Evolutionary conservation across 2,888 invertebrate genomes (phyloP), one percentile per base, ranked within the genome.

Genomic region (Drosophila mayaguana): DNA sequence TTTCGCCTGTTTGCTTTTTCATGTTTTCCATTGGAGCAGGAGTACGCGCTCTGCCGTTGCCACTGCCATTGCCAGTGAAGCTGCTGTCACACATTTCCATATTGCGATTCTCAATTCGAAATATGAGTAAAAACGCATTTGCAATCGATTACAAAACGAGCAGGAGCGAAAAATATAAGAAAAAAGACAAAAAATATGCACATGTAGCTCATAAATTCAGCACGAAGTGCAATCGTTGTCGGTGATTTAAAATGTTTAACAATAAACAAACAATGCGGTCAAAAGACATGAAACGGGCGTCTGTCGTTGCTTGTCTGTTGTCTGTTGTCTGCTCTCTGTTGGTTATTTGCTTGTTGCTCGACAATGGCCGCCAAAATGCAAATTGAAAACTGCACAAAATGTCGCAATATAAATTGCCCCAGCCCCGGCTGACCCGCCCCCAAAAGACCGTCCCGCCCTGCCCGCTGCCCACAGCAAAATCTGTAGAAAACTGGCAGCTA

Each of bases 241-340:
- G 61, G 72, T 75, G 86, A 87, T 89, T 89, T 84, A 82, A 89
- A 80, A 82, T 83, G 75, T 82, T 70, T 79, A 87, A 89, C 82
- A 84, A 87, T 84, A 89, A 89, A 89, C 83, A 75, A 79, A 88
- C 75, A 81, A 78, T 81, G 81, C 87, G 86, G 86, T 86, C 81
- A 83, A 83, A 87, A 77, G 83, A 85, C 88, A 83, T 73, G 85
- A 87, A 87, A 87, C 62, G 66, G 82, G 84, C 76, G 79, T 77
- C 48, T 28, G 18, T 43, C 22, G 42, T 45, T 22, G 42, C 11
- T 28, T n/a, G n/a, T 75, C 62, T 20, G 25, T 22, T 22, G 48
- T 50, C 25, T 25, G 25, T 6, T 16, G 32, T 9, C 56, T 59
- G 87, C 32, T 28, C 42, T 55, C 16, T 28, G 8, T 25, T 48